These are phyloP conservation scores for Callopanchax toddi DNA, from an alignment of 2,113 vertebrate genomes.

Conservation along the genomic window DNA sequence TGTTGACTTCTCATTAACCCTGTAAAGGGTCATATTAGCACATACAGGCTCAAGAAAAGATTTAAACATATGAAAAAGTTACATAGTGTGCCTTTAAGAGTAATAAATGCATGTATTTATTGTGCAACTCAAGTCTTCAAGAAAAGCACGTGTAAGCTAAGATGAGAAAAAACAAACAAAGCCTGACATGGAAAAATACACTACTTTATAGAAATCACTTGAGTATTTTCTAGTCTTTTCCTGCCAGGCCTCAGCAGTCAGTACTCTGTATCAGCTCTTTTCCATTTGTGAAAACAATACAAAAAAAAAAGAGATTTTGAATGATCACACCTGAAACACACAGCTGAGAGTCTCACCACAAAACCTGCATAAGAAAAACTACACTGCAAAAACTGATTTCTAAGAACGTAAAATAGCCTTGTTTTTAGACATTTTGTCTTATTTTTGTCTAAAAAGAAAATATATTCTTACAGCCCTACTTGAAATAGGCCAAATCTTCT, in stretches of 20 bases:
- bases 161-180: conserved; percentile 17
- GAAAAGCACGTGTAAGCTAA: conserved; percentile 25
- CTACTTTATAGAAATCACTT: conserved; percentile 37
- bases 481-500: too few relatives aligned
- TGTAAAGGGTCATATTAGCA: too few relatives aligned
- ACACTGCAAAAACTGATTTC: too few relatives aligned
- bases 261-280: conserved; percentile 18
- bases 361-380: too few relatives aligned
- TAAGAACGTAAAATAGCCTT: too few relatives aligned
- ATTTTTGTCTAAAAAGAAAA: too few relatives aligned
- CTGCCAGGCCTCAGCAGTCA: conserved; percentile 10
- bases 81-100: too few relatives aligned
- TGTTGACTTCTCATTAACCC: too few relatives aligned
- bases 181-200: conserved; percentile 23
- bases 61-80: too few relatives aligned
- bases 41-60: too few relatives aligned
- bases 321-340: conserved; percentile 7
- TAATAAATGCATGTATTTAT: conserved; percentile 18
- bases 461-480: too few relatives aligned
- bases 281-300: conserved; percentile 31
- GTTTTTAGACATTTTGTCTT: too few relatives aligned
- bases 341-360: background rate
- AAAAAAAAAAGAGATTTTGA: conserved; percentile 7
- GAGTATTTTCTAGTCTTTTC: conserved; percentile 13
- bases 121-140: conserved; percentile 4